Evolutionary conservation across 2,113 vertebrate genomes (phyloP).

Genomic region (Zosterops japonicus): DNA sequence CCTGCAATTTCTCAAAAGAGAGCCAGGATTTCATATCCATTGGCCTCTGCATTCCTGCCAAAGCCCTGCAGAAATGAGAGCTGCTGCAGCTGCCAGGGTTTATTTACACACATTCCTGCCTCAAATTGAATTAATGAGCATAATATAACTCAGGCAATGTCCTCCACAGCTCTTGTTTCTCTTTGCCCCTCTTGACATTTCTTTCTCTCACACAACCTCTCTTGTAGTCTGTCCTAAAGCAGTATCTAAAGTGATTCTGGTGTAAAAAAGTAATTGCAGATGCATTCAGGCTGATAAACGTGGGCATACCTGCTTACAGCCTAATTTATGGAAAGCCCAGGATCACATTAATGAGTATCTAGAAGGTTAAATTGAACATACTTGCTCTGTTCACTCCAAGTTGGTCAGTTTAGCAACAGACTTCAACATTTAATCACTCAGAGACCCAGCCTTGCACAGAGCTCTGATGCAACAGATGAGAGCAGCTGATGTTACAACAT

Average conservation of each 20-base stretch:
- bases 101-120: constrained; percentile 86
- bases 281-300: not conserved
- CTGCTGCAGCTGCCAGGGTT: constrained; percentile 77
- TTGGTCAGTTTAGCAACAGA: not conserved
- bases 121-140: constrained; percentile 86
- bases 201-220: constrained; percentile 33
- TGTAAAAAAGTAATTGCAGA: not conserved
- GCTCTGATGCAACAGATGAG: not conserved
- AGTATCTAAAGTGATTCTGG: not conserved
- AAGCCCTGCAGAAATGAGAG: constrained; percentile 76
- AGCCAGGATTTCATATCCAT: constrained; percentile 46
- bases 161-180: constrained; percentile 71
- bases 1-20: constrained; percentile 56
- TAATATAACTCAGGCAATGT: constrained; percentile 79
- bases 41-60: constrained; percentile 73
- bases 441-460: not conserved
- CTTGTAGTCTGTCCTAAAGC: not conserved
- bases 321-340: not conserved
- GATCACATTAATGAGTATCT: not conserved
- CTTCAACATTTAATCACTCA: not conserved
- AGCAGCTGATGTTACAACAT: not conserved
- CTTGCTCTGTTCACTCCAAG: not conserved
- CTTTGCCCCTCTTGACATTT: constrained; percentile 57
- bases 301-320: not conserved
- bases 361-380: not conserved